A percentile compares a stretch with the other conserved stretches of the same genome.
These are phyloP conservation scores for Myotis lucifugus DNA, from an alignment of 2,113 vertebrate genomes.

Conservation along the genomic window DNA sequence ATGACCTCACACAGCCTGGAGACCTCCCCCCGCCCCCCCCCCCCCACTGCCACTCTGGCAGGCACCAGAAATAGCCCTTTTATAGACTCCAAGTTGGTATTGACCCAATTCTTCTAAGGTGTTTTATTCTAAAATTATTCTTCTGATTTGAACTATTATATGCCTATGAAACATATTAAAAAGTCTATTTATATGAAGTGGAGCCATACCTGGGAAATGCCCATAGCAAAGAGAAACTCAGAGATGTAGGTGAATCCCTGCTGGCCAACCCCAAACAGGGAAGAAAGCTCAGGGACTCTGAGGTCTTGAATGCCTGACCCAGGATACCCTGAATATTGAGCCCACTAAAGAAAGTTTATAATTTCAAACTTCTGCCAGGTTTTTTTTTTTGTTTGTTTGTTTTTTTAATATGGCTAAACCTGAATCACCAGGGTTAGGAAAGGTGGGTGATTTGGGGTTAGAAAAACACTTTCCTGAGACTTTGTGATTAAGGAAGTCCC, in stretches of 20 bases:
- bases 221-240: neutral
- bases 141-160: neutral
- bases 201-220: neutral
- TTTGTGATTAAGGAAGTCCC: neutral
- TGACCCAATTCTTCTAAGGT: neutral
- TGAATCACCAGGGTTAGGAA: neutral
- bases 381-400: neutral
- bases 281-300: neutral
- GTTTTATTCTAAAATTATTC: neutral
- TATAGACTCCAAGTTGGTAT: neutral
- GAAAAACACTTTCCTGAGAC: neutral
- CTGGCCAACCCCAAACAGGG: fast-evolving
- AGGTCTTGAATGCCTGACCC: neutral
- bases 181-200: neutral
- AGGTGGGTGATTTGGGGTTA: neutral
- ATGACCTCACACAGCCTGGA: too few species aligned
- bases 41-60: fast-evolving
- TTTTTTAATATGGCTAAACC: neutral
- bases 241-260: too few species aligned
- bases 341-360: neutral
- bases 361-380: neutral
- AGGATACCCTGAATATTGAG: neutral
- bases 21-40: too few species aligned
- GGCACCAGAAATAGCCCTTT: neutral
- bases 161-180: neutral